Base-by-base conservation (phyloP, 2,797 vertebrate genomes). In the Sebastes taczanowskii region DNA sequence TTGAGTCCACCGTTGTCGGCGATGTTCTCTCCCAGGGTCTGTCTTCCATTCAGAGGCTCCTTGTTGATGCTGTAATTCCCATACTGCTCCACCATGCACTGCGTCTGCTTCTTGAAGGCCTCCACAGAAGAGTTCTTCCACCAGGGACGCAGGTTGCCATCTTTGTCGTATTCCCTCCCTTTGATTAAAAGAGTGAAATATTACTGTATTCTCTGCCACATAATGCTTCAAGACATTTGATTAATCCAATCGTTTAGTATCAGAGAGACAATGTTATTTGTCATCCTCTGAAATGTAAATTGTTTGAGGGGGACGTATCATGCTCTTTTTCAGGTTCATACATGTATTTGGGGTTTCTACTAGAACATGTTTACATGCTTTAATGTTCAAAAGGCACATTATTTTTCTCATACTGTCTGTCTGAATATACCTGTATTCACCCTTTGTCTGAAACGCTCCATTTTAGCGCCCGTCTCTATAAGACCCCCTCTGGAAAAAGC, bases 1-100 rank as follows among this genome's bases (percentile, higher is more conserved):
- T 99, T 99, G 71, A 99, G 96, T 71, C 98, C 99, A 1, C 98
- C 98, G 0, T 99, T 99, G 93, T 99, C 99, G 0, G 99, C 98
- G 0, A 99, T 99, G 93, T 99, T 99, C 91, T 99, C 99, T 20
- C 98, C 98, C 0, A 99, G 95, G 0, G 98, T 99, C 85, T 99
- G 97, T 46, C 92, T 96, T 74, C 99, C 99, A 0, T 99, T 99
- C 84, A 99, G 89, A 0, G 96, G 92, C 92, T 99, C 99, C 0
- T 96, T 93, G 0, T 99, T 98, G 88, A 99, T 82, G 1, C 95
- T 97, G 93, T 99, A 99, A 90, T 98, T 98, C 84, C 96, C 67
- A 0, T 99, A 99, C 84, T 99, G 98, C 84, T 97, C 96, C 86
- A 98, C 97, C 97, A 99, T 97, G 89, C 99, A 99, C 27, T 95